Evolutionary conservation across 2,113 vertebrate species (phyloP).

Genomic region (Dendropsophus ebraccatus): DNA sequence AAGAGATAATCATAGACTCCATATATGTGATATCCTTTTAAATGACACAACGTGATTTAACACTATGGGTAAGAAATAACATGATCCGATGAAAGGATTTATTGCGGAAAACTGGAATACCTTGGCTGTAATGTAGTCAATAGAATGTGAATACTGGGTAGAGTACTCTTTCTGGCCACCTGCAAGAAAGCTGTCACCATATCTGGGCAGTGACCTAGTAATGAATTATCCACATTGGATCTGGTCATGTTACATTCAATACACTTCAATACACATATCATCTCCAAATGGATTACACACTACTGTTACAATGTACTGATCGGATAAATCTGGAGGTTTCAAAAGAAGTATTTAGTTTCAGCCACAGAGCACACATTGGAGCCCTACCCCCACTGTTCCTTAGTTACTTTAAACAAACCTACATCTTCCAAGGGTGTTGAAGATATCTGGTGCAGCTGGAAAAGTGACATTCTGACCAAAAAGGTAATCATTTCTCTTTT

Average conservation of each 20-base stretch:
- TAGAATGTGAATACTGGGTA: background rate
- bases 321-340: background rate
- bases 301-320: background rate
- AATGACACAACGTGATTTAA: background rate
- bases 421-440: background rate
- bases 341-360: background rate
- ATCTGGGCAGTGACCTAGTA: background rate
- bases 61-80: background rate
- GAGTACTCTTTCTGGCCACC: background rate
- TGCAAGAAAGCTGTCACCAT: background rate
- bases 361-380: background rate
- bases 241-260: background rate
- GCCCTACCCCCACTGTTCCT: background rate
- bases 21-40: no score
- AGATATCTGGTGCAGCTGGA: constrained; percentile 1
- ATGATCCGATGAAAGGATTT: background rate
- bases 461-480: background rate
- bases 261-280: constrained; percentile 7
- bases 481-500: background rate
- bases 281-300: background rate
- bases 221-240: background rate
- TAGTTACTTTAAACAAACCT: constrained; percentile 13
- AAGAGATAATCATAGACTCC: no score
- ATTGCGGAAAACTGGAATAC: no score
- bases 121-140: background rate